Conservation (phyloP, 2,113 vertebrate genomes). For the Henicopernis longicauda region DNA sequence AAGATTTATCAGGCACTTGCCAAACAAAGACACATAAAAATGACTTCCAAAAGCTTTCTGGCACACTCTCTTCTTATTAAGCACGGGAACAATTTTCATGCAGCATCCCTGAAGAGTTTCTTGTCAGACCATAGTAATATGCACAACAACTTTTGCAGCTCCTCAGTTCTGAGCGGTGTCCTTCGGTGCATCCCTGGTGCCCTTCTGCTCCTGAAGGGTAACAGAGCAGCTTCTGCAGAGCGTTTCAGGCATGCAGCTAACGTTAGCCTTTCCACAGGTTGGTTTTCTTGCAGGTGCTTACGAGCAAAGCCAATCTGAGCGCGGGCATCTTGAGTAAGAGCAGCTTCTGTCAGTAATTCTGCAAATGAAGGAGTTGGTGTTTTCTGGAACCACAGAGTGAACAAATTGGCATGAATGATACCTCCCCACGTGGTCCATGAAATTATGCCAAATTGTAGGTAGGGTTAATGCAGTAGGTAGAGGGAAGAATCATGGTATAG, state of each 20-base stretch:
- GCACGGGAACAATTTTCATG: neutral
- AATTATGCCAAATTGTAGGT: neutral
- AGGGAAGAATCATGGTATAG: neutral
- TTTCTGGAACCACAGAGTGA: neutral
- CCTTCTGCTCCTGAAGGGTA: neutral
- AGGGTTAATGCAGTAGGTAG: neutral
- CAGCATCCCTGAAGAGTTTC: neutral
- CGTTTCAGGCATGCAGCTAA: neutral
- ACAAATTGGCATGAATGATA: rapidly evolving
- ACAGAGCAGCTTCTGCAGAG: neutral
- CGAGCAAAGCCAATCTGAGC: rapidly evolving
- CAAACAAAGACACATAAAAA: neutral
- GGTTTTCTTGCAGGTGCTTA: neutral
- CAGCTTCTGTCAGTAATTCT: neutral
- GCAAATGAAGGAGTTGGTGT: neutral
- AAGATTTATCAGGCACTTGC: neutral
- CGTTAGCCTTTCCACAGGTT: neutral
- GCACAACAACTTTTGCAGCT: neutral
- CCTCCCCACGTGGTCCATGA: neutral
- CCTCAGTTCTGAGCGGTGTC: neutral
- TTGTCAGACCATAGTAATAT: neutral
- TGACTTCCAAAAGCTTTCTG: neutral
- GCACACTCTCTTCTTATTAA: neutral
- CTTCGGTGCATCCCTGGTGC: neutral
- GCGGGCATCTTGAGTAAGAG: neutral